These are phyloP conservation scores for Aelia acuminata DNA, from an alignment of 2,888 invertebrate genomes.

Conservation along the genomic window DNA sequence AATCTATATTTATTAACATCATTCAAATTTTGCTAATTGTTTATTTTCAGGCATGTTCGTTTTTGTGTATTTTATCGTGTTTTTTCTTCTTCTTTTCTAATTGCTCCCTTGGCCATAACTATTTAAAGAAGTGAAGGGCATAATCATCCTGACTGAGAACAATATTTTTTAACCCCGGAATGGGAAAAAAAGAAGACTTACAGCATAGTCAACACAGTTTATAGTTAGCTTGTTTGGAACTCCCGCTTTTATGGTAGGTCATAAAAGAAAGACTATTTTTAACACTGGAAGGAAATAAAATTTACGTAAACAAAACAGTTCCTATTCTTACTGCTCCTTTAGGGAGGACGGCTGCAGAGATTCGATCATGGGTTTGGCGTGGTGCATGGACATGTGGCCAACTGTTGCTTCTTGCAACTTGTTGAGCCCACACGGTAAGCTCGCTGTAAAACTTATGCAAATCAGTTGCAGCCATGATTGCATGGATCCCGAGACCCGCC, in stretches of 20 bases:
- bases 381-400: slow-evolving; percentile 41
- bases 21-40: not conserved
- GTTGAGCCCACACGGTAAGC: slow-evolving; percentile 38
- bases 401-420: slow-evolving; percentile 44
- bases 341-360: not conserved
- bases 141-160: not conserved
- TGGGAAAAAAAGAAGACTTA: not conserved
- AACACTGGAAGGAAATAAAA: slow-evolving; percentile 8
- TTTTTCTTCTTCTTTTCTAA: not conserved
- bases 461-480: slow-evolving; percentile 40
- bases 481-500: not conserved
- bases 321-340: not conserved
- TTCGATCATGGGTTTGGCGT: not conserved
- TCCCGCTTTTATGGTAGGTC: not conserved
- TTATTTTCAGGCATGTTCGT: not conserved
- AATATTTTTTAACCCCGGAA: slow-evolving; percentile 9
- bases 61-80: not conserved
- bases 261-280: slow-evolving; percentile 19
- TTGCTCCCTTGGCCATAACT: not conserved
- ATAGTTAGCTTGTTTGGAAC: not conserved
- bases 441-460: slow-evolving; percentile 13
- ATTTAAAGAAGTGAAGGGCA: not conserved
- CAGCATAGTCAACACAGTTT: not conserved
- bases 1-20: not conserved
- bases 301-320: not conserved